Evolutionary conservation across 2,797 vertebrate genomes (phyloP).

Genomic region (Acanthiza pusilla): DNA sequence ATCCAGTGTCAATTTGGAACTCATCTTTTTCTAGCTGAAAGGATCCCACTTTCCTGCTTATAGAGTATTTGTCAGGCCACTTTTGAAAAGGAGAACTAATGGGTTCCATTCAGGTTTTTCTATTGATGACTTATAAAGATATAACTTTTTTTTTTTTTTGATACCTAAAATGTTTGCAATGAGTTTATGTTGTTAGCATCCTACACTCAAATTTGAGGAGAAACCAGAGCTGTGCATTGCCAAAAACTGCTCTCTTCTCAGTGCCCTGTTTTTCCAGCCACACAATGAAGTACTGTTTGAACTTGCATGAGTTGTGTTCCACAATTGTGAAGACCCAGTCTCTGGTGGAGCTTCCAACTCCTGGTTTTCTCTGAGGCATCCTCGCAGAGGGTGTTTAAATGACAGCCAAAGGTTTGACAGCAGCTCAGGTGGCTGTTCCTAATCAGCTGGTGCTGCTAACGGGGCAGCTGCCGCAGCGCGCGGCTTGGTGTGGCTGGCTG

Average conservation of each 20-base stretch:
- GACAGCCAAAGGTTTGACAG: neutral
- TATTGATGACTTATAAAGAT: neutral
- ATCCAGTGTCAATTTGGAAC: neutral
- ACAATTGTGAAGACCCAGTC: neutral
- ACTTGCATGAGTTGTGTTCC: neutral
- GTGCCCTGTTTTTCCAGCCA: rapidly evolving
- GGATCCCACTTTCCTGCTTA: neutral
- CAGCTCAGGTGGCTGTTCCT: neutral
- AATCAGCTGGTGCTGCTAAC: neutral
- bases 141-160: neutral
- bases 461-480: neutral
- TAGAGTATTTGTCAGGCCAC: neutral
- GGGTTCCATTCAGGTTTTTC: neutral
- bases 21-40: neutral
- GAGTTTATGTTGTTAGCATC: neutral
- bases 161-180: neutral
- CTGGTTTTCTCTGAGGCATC: rapidly evolving
- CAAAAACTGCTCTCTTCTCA: neutral
- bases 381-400: neutral
- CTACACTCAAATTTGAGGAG: neutral
- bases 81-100: neutral
- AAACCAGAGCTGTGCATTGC: neutral
- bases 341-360: neutral
- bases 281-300: neutral
- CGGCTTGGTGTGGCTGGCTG: neutral